These are phyloP conservation scores for Rhamnusium bicolor DNA, from an alignment of 2,888 invertebrate species.

Conservation along the genomic window DNA sequence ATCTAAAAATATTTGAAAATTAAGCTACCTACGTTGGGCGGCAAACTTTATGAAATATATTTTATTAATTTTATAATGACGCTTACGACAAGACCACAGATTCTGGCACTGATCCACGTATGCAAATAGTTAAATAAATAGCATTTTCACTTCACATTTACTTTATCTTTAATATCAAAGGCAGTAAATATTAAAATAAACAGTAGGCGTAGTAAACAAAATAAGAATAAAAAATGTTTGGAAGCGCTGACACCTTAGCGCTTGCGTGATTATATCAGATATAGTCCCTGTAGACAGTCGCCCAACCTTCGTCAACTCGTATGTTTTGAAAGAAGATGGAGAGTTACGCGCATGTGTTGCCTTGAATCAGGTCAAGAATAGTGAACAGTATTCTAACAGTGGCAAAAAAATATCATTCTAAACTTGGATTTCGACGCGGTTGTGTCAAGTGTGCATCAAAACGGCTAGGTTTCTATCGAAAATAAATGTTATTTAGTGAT, in stretches of 20 bases:
- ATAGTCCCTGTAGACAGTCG: constrained; percentile 34
- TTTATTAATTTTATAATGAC: too few relatives aligned
- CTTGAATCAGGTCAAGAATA: constrained; percentile 43
- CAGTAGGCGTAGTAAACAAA: constrained; percentile 27
- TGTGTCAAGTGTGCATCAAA: constrained; percentile 52
- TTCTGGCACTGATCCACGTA: background rate
- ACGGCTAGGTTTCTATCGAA: constrained; percentile 40
- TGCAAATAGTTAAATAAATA: background rate
- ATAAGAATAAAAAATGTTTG: constrained; percentile 46
- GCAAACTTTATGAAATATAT: background rate
- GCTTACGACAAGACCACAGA: background rate
- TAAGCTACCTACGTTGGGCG: background rate
- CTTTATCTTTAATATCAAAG: constrained; percentile 3
- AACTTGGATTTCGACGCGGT: constrained; percentile 54
- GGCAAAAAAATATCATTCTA: constrained; percentile 56
- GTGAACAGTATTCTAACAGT: too few relatives aligned
- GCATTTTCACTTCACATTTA: background rate
- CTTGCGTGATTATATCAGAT: constrained; percentile 44
- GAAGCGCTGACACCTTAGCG: constrained; percentile 47
- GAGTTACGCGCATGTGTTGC: constrained; percentile 6
- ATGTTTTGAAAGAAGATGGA: constrained; percentile 38
- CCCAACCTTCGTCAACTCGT: constrained; percentile 3
- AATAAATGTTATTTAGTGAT: constrained; percentile 42
- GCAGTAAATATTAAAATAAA: constrained; percentile 19
- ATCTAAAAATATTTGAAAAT: too few relatives aligned